These are phyloP conservation scores for Leguminivora glycinivorella DNA, from an alignment of 1,140 invertebrate species.

Conservation along the genomic window DNA sequence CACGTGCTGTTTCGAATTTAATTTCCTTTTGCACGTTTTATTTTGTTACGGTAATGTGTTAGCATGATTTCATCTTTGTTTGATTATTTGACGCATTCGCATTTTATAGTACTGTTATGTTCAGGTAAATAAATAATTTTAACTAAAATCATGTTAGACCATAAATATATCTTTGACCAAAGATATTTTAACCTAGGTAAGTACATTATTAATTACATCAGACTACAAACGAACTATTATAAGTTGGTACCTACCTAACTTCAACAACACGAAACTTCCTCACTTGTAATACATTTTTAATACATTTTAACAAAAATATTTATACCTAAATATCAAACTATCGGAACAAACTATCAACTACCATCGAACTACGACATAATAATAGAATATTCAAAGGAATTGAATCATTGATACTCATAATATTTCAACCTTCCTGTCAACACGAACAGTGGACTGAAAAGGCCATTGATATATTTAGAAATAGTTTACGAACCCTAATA, in stretches of 20 bases:
- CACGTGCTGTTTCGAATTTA: neutral
- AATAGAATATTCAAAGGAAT: neutral
- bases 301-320: neutral
- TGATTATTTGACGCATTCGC: no score
- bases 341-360: neutral
- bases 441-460: neutral
- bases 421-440: slow-evolving; percentile 4
- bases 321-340: neutral
- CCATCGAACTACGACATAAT: neutral
- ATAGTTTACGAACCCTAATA: no score
- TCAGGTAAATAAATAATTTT: no score
- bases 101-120: no score
- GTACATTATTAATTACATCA: no score
- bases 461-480: neutral
- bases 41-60: neutral
- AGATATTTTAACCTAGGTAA: neutral
- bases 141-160: no score
- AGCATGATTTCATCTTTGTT: no score
- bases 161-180: no score
- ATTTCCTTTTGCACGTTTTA: neutral
- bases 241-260: neutral
- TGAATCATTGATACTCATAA: neutral
- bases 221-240: neutral
- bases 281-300: neutral
- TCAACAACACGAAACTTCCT: neutral